Conservation (phyloP, 2,113 vertebrate species). For the Anolis carolinensis region DNA sequence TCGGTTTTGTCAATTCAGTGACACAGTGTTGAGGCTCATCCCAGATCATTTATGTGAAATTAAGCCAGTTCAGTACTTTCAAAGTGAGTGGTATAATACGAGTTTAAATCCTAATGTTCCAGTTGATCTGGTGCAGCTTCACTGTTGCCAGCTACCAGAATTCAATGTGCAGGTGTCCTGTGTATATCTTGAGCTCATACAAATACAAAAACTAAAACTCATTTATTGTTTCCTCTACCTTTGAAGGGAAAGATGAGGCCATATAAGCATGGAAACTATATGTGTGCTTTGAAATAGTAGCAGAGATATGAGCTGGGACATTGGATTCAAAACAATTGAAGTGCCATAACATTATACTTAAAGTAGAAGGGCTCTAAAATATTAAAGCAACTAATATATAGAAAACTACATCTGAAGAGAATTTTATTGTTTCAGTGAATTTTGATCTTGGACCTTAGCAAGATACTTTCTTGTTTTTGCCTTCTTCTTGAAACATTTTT, state of each 20-base stretch:
- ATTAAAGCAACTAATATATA: slow-evolving; percentile 5
- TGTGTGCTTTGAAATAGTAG: not conserved
- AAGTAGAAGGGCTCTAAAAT: slow-evolving; percentile 43
- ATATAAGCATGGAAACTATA: slow-evolving; percentile 5
- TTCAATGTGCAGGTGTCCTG: not conserved
- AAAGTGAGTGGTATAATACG: not conserved
- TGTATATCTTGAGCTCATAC: not conserved
- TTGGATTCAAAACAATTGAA: not conserved
- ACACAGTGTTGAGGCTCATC: not conserved
- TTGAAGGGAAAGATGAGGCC: not conserved
- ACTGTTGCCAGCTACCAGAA: not conserved
- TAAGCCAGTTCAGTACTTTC: not conserved
- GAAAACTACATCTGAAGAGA: slow-evolving; percentile 43
- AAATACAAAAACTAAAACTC: not conserved
- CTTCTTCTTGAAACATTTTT: slow-evolving; percentile 40
- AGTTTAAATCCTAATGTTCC: slow-evolving; percentile 12
- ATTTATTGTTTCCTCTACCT: not conserved
- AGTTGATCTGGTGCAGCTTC: not conserved
- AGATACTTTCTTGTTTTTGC: not conserved
- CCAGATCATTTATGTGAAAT: not conserved
- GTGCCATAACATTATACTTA: slow-evolving; percentile 15
- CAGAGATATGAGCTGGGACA: not conserved
- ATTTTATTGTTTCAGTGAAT: slow-evolving; percentile 22
- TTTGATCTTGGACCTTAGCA: slow-evolving; percentile 40
- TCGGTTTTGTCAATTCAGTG: not conserved